phyloP scores from a whole-genome alignment of 2,113 vertebrate species.

The Ammodytes marinus region DNA sequence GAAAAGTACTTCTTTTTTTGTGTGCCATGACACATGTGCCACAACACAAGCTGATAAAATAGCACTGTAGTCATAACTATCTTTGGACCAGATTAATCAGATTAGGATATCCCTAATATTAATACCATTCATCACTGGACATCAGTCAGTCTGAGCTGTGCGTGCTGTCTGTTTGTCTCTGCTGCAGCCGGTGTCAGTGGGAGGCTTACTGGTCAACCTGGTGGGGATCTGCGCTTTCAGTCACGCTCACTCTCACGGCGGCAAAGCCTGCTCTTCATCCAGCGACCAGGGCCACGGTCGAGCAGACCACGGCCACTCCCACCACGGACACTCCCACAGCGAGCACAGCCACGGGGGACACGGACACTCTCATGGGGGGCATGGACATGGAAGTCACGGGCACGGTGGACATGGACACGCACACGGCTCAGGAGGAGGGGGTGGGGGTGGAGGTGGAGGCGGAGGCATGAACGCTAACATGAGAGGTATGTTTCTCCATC shows the following conservation, averaged over 20 bases:
- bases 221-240: constrained; percentile 99
- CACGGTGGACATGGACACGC: constrained; percentile 85
- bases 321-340: constrained; percentile 75
- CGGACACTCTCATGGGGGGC: constrained; percentile 88
- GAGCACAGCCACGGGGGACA: constrained; percentile 83
- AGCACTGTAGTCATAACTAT: too few species aligned
- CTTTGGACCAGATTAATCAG: too few species aligned
- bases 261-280: constrained; percentile 87
- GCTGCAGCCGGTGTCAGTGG: constrained; percentile 94
- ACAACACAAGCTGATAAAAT: too few species aligned
- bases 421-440: constrained; percentile 85
- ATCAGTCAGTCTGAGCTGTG: background rate
- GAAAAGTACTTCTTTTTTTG: too few species aligned
- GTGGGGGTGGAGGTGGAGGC: constrained; percentile 88
- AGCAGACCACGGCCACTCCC: constrained; percentile 88
- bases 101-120: too few species aligned
- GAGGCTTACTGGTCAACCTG: constrained; percentile 96
- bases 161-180: background rate
- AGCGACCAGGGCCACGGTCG: constrained; percentile 85
- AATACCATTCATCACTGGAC: background rate
- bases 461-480: constrained; percentile 98
- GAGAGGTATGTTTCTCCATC: constrained; percentile 86
- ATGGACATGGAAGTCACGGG: constrained; percentile 69
- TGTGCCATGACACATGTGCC: too few species aligned
- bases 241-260: constrained; percentile 90